phyloP scores from a whole-genome alignment of 2,797 vertebrate genomes.

The Mycteria americana region DNA sequence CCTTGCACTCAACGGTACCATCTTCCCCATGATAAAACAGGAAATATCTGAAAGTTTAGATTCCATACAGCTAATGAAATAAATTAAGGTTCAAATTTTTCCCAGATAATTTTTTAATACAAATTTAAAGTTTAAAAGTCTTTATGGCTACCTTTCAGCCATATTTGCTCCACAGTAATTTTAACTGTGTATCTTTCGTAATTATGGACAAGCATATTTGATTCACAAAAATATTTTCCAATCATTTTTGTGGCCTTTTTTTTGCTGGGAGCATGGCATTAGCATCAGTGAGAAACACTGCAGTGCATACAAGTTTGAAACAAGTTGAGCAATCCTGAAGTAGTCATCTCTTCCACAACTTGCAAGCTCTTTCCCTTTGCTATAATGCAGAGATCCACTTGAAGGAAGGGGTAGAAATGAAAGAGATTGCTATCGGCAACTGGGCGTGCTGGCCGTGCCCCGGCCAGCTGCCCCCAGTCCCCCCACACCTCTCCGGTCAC shows the following conservation, averaged over 20 bases:
- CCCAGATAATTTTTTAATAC: background rate
- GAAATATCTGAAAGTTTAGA: background rate
- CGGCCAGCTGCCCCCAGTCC: no score
- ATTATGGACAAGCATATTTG: background rate
- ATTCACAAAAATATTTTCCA: background rate
- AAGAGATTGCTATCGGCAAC: background rate
- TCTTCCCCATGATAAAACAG: background rate
- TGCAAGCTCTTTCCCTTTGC: constrained; percentile 37
- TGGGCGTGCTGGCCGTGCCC: fast-evolving
- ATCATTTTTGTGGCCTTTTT: background rate
- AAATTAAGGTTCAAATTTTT: background rate
- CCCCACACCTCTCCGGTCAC: background rate
- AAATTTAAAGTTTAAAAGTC: background rate
- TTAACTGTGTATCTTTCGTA: background rate
- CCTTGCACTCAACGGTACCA: background rate
- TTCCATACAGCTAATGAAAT: background rate
- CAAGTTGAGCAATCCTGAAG: constrained; percentile 8
- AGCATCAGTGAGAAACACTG: constrained; percentile 6
- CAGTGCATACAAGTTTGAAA: background rate
- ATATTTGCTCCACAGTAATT: constrained; percentile 38
- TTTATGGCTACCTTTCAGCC: background rate
- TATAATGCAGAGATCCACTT: background rate
- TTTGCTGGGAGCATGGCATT: background rate
- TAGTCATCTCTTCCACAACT: background rate
- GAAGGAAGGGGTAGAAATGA: background rate